Evolutionary conservation across 2,888 invertebrate genomes (phyloP), one percentile per base, ranked within the genome.

Genomic region (Nebria brevicollis): DNA sequence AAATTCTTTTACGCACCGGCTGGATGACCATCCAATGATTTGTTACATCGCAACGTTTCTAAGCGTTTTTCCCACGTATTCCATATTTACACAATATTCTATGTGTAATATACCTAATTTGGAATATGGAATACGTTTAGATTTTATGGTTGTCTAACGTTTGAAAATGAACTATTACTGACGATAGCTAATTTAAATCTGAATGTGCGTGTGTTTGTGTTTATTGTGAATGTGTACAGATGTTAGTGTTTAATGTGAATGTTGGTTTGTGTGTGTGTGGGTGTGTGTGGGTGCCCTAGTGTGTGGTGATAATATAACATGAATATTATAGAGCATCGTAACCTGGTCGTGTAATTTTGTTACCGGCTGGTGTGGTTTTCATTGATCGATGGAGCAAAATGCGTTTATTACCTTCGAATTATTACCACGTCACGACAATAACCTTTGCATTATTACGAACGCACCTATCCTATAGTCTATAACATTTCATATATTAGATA

Each of bases 331-430:
- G 54, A 54, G 54, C 54, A 54, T 54, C 54, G 54, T 54, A 54
- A 54, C 54, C 54, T 54, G 13, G 8, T 54, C 54, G 54, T 54
- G 54, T 54, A 54, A 54, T 54, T 54, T 54, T 54, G 54, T 54
- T 13, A 54, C 54, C 54, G 54, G 54, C 54, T 54, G 54, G 54
- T 54, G 54, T 54, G 54, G 54, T 54, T 54, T 8, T 8, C 54
- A 54, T 54, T 54, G 54, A 54, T 54, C 54, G 54, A 54, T 54
- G 54, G 54, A 54, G 54, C 54, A 8, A 54, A 54, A 54, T 54
- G 54, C 54, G 54, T 54, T 54, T 54, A 54, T 54, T 54, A 54
- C 54, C 54, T 54, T 54, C 54, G 54, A 54, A 54, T 54, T 54
- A 54, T 54, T 54, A 54, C 11, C 54, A 54, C 54, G 13, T 54